Base-by-base conservation (phyloP, 1,140 invertebrate species). In the Monochamus saltuarius region DNA sequence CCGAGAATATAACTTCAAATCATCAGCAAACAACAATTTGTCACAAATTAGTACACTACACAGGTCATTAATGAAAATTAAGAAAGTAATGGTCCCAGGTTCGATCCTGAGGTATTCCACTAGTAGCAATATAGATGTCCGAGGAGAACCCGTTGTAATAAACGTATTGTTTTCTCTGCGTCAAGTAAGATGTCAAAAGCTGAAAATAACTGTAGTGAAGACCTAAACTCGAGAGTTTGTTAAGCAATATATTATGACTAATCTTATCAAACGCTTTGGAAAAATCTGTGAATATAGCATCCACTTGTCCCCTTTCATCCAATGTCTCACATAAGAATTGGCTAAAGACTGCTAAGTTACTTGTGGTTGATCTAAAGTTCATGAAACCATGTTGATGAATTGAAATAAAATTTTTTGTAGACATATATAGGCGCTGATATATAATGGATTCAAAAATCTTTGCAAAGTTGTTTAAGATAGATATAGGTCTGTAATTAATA, bases 271-370 rank as follows among this genome's bases (percentile, higher is more conserved):
- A 50, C n/a, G 45, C 46, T 38, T 58, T 45, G 10, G 35, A 37
- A 34, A 51, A 17, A 51, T 50, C 56, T 22, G 56, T 58, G 37
- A 51, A 58, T 11, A 58, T 45, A 4, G 16, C 45, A 50, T 58
- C 22, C 6, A 58, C 46, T 51, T 51, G 46, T 10, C 37, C 17
- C 7, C 34, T 37, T 9, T 38, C 11, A 35, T 56, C 55, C 9
- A 56, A 46, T 11, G 17, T n/a, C 34, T 56, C 55, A 11, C 40
- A 56, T 13, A 58, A n/a, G 50, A 43, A 58, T 50, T 58, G 56
- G 38, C 13, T 58, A 10, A 58, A 37, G 16, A 13, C 19, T n/a
- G 46, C 37, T 17, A 58, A 22, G 35, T 58, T 58, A 16, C 34
- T 58, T 22, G 50, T n/a, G 0, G 46, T 58, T n/a, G 36, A 58